Evolutionary conservation across 2,113 vertebrate genomes (phyloP).

Genomic region (Tachysurus vachellii): DNA sequence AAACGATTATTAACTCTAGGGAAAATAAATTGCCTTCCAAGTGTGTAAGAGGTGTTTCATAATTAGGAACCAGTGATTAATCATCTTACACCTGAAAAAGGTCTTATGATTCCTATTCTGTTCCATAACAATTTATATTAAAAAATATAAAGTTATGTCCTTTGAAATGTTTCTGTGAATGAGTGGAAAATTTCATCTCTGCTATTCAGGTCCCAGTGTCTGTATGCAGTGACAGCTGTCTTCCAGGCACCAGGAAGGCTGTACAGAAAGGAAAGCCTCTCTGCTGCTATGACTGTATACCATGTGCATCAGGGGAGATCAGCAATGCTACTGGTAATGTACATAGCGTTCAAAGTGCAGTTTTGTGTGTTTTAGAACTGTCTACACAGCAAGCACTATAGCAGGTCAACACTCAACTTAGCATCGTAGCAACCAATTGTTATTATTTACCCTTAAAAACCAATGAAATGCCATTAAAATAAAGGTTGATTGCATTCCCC

Average conservation of each 20-base stretch:
- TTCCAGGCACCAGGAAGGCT: constrained; percentile 34
- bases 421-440: neutral
- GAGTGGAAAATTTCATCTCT: neutral
- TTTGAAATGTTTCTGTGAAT: neutral
- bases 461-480: neutral
- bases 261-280: constrained; percentile 38
- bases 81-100: neutral
- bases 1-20: neutral
- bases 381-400: neutral
- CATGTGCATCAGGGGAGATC: constrained; percentile 34
- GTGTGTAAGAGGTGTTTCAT: neutral
- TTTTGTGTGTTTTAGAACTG: neutral
- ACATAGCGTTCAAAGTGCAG: neutral
- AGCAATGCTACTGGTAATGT: constrained; percentile 25
- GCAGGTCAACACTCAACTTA: neutral
- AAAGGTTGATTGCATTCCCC: neutral
- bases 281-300: constrained; percentile 32
- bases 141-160: neutral
- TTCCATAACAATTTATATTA: neutral
- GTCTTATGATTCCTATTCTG: neutral
- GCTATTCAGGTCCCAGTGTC: constrained; percentile 35
- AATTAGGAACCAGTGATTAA: neutral
- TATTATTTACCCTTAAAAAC: neutral
- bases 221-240: constrained; percentile 39
- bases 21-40: neutral